These are phyloP conservation scores for Aldrovandia affinis DNA, from an alignment of 2,797 vertebrate genomes.

Conservation along the genomic window DNA sequence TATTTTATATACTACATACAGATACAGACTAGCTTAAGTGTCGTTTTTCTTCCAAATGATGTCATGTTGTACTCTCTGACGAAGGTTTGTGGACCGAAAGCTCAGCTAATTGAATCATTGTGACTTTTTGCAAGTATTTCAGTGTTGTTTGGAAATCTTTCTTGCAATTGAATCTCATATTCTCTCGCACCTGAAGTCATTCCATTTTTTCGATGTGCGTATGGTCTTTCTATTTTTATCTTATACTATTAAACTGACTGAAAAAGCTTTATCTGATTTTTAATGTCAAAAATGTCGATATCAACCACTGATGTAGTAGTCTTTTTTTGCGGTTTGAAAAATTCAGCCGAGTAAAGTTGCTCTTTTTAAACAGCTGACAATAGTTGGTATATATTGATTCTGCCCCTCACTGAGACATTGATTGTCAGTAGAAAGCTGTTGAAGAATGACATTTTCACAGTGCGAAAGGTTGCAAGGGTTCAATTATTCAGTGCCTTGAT, in stretches of 20 bases:
- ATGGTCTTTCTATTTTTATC: too few species aligned
- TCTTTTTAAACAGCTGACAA: not conserved
- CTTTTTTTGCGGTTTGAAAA: not conserved
- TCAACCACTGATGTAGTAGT: not conserved
- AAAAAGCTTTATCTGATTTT: not conserved
- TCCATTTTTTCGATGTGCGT: too few species aligned
- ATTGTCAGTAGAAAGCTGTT: not conserved
- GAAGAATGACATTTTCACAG: constrained; percentile 6
- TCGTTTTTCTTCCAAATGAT: too few species aligned
- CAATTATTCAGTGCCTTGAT: constrained; percentile 15
- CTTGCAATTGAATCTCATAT: too few species aligned
- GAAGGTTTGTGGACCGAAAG: too few species aligned
- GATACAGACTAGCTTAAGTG: too few species aligned
- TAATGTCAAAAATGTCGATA: not conserved
- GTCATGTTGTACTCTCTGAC: too few species aligned
- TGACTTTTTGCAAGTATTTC: too few species aligned
- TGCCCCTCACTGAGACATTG: not conserved
- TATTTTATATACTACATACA: not conserved
- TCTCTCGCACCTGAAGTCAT: too few species aligned
- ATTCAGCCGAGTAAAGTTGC: not conserved
- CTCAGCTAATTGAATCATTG: too few species aligned
- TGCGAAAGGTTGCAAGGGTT: not conserved
- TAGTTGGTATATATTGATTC: not conserved
- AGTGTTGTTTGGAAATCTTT: too few species aligned
- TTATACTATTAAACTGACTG: too few species aligned